Evolutionary conservation across 2,797 vertebrate genomes (phyloP), one percentile per base, ranked within the genome.

Genomic region (Erethizon dorsatum): DNA sequence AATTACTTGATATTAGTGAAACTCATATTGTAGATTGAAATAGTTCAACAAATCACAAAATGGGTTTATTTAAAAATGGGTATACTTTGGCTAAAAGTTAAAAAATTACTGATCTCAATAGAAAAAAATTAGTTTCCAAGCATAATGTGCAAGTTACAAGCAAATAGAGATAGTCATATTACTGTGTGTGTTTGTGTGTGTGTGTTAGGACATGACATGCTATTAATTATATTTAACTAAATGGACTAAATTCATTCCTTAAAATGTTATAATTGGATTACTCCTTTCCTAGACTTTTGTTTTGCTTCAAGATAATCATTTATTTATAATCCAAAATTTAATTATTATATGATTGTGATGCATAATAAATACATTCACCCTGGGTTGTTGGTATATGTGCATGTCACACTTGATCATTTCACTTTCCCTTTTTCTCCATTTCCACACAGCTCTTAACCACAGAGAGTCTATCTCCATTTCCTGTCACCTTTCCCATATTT

Each of bases 1-100:
- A 93, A 61, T 83, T 73, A 10, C 67, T 83, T 87, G 33, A 90
- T 9, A 77, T 83, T 83, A 67, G 6, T 92, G 59, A 87, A 69
- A 87, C 45, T 26, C 12, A n/a, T 7, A n/a, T 57, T 14, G 8
- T 24, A 84, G 33, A 85, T 33, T 93, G 17, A 92, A 80, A 94
- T 71, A 63, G 6, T 2, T 88, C 45, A 92, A 67, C 67, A 82
- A 77, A 84, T 82, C 61, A 12, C 10, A 57, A 24, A 80, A 3
- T 47, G 5, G 26, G 28, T 71, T 95, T 90, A 83, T 77, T 54
- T 52, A 20, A 90, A 90, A 52, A 50, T 50, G 7, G 11, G 54
- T 69, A 18, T 57, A 47, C 33, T 14, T 73, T 82, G 4, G 20
- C 5, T 82, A 28, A 45, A 84, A 41, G 37, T 50, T 79, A 54